A percentile compares a stretch with the other conserved stretches of the same genome.
Conservation (phyloP, 2,113 vertebrate genomes). For the Tringa solitaria region DNA sequence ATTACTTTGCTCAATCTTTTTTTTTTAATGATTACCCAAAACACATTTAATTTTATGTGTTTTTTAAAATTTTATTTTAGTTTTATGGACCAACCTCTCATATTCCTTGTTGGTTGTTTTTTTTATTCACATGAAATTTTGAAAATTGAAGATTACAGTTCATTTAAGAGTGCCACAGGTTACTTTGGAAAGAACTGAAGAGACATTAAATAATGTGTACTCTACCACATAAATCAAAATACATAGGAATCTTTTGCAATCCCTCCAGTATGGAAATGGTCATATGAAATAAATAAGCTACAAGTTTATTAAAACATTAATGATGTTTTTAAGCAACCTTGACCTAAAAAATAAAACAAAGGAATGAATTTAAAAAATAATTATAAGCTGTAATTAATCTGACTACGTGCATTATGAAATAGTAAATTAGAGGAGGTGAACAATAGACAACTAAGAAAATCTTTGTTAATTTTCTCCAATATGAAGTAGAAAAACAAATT, state of each 20-base stretch:
- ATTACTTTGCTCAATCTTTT: not conserved
- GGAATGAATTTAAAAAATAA: not conserved
- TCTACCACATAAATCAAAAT: not conserved
- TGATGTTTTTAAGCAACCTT: not conserved
- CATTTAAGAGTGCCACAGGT: not conserved
- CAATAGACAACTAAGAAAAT: not conserved
- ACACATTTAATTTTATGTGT: not conserved
- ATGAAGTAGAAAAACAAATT: not conserved
- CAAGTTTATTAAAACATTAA: not conserved
- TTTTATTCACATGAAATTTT: not conserved
- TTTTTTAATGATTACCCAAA: not conserved
- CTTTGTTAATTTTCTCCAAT: not conserved
- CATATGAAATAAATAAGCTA: not conserved
- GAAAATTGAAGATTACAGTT: not conserved
- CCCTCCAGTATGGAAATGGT: not conserved
- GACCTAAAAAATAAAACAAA: not conserved
- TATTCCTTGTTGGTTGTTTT: fast-evolving
- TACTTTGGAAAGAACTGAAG: not conserved
- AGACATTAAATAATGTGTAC: not conserved
- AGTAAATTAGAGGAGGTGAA: not conserved
- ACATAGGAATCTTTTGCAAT: not conserved
- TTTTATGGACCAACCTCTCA: not conserved
- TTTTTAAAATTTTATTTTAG: not conserved
- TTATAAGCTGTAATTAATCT: not conserved
- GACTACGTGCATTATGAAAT: not conserved